Evolutionary conservation across 2,797 vertebrate genomes (phyloP).

Genomic region (Microctenopoma steveboyesi): DNA sequence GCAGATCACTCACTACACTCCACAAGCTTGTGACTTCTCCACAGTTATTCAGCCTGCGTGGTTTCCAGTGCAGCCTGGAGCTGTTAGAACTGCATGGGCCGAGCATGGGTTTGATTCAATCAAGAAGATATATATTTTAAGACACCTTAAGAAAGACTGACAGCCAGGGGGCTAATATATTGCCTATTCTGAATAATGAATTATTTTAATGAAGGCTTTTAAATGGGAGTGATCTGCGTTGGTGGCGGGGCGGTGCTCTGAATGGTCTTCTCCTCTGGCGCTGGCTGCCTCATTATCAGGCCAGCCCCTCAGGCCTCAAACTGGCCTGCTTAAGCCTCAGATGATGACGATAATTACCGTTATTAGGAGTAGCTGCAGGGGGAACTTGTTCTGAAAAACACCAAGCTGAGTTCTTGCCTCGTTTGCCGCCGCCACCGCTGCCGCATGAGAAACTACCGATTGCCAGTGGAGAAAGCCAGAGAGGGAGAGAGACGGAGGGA

Average conservation of each 20-base stretch:
- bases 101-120: constrained; percentile 77
- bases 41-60: constrained; percentile 47
- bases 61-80: constrained; percentile 63
- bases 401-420: constrained; percentile 78
- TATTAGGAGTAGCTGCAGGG: constrained; percentile 88
- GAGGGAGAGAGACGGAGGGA: constrained; percentile 67
- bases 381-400: constrained; percentile 83
- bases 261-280: constrained; percentile 78
- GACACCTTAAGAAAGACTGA: constrained; percentile 78
- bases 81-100: constrained; percentile 59
- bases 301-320: constrained; percentile 82
- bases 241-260: constrained; percentile 75
- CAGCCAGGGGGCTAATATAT: constrained; percentile 74
- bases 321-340: constrained; percentile 85
- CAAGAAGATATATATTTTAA: constrained; percentile 76
- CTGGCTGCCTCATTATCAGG: constrained; percentile 80
- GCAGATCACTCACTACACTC: constrained; percentile 33
- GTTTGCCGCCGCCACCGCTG: constrained; percentile 51
- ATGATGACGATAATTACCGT: constrained; percentile 88
- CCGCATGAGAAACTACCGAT: constrained; percentile 71
- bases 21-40: constrained; percentile 70
- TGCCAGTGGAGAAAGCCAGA: constrained; percentile 71
- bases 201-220: constrained; percentile 86
- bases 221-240: constrained; percentile 71
- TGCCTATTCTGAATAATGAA: constrained; percentile 83